Evolutionary conservation across 2,113 vertebrate species (phyloP), one percentile per base, ranked within the genome.

Genomic region (Labeo rohita): DNA sequence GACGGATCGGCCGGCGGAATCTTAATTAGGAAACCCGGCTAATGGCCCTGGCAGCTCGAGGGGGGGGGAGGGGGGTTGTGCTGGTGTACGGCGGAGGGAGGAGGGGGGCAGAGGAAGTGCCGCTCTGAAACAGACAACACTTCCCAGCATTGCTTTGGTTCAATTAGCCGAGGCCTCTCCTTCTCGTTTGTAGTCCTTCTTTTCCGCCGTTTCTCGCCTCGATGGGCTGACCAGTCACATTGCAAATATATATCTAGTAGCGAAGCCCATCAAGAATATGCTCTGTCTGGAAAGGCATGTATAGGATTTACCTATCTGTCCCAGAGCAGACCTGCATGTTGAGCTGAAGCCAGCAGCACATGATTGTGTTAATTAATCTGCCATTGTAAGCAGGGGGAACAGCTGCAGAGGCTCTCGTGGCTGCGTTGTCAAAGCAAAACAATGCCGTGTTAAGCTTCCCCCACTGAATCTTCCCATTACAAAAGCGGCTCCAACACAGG

Each of bases 291-390:
- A 93, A 95, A 95, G 89, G 94, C 96, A 96, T 97, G 97, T 96
- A 96, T 96, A 96, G 97, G 97, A 99, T 99, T 99, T 99, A 99
- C 97, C 98, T 99, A 99, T 98, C 97, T 99, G 95, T 96, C 97
- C 96, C 92, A 92, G 95, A 96, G 96, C 97, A 99, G 98, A 98
- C 97, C 97, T 96, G 96, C 95, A 95, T 96, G 96, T 97, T 99
- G 98, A 99, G 97, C 95, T 94, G 89, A 92, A 97, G 98, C 98
- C 98, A 99, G 96, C 95, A 96, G 96, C 97, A 96, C 96, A 97
- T 96, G 98, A 98, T 97, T 98, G 97, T 99, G 98, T 98, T 99
- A 98, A 99, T 99, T 99, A 99, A 99, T 99, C 98, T 98, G 98
- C 97, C 97, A 98, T 99, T 99, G 97, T 99, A 96, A 97, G 96